A percentile compares a stretch with the other conserved stretches of the same genome.
These are phyloP conservation scores for Anodontia alba DNA, from an alignment of 2,888 invertebrate genomes.

Conservation along the genomic window DNA sequence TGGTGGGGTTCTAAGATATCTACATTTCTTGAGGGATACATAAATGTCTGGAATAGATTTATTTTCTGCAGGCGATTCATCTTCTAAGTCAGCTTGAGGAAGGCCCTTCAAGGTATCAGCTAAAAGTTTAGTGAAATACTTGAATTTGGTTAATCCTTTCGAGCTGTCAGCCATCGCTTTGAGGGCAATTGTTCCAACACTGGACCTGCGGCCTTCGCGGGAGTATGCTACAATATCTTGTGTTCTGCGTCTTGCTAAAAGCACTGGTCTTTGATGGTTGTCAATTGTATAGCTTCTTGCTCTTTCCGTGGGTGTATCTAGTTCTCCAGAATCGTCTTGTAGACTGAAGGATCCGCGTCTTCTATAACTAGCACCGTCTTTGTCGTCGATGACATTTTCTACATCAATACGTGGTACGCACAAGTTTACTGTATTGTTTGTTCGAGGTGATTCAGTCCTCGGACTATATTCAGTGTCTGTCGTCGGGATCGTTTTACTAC, in stretches of 20 bases:
- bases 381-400: background rate
- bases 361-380: background rate
- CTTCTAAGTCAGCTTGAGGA: background rate
- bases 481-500: background rate
- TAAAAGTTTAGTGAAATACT: background rate
- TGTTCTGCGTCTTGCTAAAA: background rate
- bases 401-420: background rate
- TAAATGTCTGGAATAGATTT: background rate
- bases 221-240: background rate
- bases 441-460: no score
- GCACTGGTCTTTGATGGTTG: background rate
- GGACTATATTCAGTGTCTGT: background rate
- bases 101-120: background rate
- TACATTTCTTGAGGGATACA: slow-evolving; percentile 32
- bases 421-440: no score
- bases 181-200: background rate
- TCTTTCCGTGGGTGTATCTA: background rate
- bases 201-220: background rate
- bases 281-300: background rate
- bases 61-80: background rate
- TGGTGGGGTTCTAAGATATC: slow-evolving; percentile 35
- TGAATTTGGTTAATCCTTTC: background rate
- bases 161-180: background rate
- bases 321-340: background rate
- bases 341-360: background rate